Base-by-base conservation (phyloP, 2,888 invertebrate species). In the Oconnorella tubifera region DNA sequence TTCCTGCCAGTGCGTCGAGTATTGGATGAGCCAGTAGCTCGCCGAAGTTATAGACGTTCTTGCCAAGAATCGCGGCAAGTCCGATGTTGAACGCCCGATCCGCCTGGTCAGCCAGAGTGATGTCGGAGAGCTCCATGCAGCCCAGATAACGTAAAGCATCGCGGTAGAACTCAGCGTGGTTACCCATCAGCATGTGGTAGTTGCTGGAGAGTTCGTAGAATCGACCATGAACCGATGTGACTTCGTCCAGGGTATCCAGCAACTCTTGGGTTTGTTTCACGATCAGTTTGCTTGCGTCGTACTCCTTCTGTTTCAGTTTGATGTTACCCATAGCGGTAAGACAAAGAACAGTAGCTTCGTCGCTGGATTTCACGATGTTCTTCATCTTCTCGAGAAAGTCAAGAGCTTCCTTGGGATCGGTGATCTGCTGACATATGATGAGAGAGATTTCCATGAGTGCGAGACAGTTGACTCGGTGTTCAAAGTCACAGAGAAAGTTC, bases 21-120 rank as follows among this genome's bases (percentile, higher is more conserved):
- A 99, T 90, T 0, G 96, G 93, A 84, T 99, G 98, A 0, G 95
- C 95, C 56, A 98, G 83, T 82, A 99, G 84, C 82, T 99, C 99
- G 0, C 96, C 98, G 73, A 99, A 88, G 81, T 99, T 99, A 81
- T 97, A 99, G 27, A 99, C 92, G 28, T 90, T 91, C 50, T 80
- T 76, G 48, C 80, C 98, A 1, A 98, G 84, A 29, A 99, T 86
- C 0, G 96, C 98, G 0, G 99, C 98, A 4, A 99, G 83, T 0
- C 95, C 92, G 2, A 99, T 86, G 74, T 94, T 89, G 78, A 93
- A 91, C 0, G 98, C 98, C 75, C 91, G 72, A 59, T 80, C 80
- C 33, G 68, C 70, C 69, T 79, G 79, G 57, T 81, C 80, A 49
- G 67, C 72, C 66, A 63, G 69, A 1, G 86, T 85, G 70, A 90